Base-by-base conservation (phyloP, 2,888 invertebrate genomes). In the Phragmatobia fuliginosa region DNA sequence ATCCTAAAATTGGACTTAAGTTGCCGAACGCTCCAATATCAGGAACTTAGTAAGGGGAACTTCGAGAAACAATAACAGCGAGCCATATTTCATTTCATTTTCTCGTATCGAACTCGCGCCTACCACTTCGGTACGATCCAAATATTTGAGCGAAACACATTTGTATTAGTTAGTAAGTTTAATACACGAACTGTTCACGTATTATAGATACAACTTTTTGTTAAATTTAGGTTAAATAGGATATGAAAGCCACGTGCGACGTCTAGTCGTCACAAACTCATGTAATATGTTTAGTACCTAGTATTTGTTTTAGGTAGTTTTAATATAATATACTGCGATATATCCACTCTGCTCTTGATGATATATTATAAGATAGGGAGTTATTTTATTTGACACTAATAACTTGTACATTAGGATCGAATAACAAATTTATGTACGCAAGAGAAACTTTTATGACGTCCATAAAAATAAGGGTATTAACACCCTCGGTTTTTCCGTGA, bases 21-120 rank as follows among this genome's bases (percentile, higher is more conserved):
- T 68, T 52, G 68, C 56, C 73, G 60, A 71, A 71, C 60, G 76
- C 68, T 38, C 81, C 86, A 85, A 87, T 88, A 86, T 83, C 83
- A 83, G 81, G 81, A 85, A 71, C 72, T 77, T 59, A 77, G 81
- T 84, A 77, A 45, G 62, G 58, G 72, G 82, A 90, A 90, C 79
- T 90, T 90, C 72, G 80, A 75, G 81, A 87, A 90, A 89, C 90
- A 90, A 90, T 90, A 90, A 87, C 85, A 78, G 84, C 77, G 75
- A 80, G 76, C 83, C 84, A 86, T 90, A 90, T 87, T 88, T 90
- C 88, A 90, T 85, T 84, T 79, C 75, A 82, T 85, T 83, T 83
- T 84, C 81, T 84, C 84, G 82, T 85, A 86, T 88, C 83, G 86
- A 82, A 84, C 72, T 77, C 72, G 70, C 73, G 76, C 80, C 80